Conservation (phyloP, 2,113 vertebrate species). For the Stigmatopora argus region DNA sequence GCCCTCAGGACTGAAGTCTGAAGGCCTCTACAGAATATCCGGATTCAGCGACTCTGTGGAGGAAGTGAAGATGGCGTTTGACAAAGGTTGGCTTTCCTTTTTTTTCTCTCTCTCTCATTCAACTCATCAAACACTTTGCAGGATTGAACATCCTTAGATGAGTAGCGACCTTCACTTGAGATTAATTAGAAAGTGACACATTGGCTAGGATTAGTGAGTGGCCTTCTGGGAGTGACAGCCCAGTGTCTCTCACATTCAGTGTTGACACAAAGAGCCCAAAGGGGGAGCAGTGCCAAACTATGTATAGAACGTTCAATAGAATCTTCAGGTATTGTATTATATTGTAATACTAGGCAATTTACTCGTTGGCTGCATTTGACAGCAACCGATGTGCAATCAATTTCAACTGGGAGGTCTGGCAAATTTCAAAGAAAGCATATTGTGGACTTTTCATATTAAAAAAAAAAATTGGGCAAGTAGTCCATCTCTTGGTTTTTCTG, state of each 20-base stretch:
- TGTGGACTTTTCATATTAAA: too few relatives aligned
- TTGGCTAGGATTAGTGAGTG: slow-evolving; percentile 43
- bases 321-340: background rate
- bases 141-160: slow-evolving; percentile 24
- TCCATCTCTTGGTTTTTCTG: too few relatives aligned
- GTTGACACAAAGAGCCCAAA: slow-evolving; percentile 20
- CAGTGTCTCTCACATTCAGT: slow-evolving; percentile 24
- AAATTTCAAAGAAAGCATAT: too few relatives aligned
- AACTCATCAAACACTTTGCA: background rate
- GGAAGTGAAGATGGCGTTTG: slow-evolving; percentile 62
- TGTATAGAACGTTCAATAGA: background rate
- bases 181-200: slow-evolving; percentile 53
- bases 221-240: slow-evolving; percentile 32
- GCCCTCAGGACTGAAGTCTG: slow-evolving; percentile 60
- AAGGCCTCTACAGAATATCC: slow-evolving; percentile 68
- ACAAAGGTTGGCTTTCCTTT: slow-evolving; percentile 49
- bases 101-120: slow-evolving; percentile 11
- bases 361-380: too few relatives aligned
- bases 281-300: background rate
- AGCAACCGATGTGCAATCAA: too few relatives aligned
- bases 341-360: background rate
- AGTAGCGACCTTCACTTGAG: slow-evolving; percentile 11
- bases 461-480: too few relatives aligned
- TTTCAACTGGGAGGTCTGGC: too few relatives aligned
- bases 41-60: slow-evolving; percentile 66